Percentiles rank a stretch among this genome's conserved stretches.
These are phyloP conservation scores for Cheilosia pagana DNA, from an alignment of 2,888 invertebrate species.

Conservation along the genomic window DNA sequence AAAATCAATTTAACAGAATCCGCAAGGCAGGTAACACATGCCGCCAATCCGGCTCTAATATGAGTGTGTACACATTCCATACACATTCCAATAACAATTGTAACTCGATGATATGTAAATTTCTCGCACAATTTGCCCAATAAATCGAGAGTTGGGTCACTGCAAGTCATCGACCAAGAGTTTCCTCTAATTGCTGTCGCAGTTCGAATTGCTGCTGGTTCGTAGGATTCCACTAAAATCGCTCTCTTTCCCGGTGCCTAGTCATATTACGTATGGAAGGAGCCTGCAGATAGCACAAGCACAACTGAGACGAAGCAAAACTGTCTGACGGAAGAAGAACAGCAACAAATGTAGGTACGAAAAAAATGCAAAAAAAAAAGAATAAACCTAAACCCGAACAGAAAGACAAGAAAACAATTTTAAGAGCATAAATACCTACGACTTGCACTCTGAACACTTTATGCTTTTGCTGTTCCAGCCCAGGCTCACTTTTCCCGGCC, in stretches of 20 bases:
- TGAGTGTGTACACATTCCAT: too few species aligned
- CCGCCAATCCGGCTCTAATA: too few species aligned
- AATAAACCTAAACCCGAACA: constrained; percentile 34
- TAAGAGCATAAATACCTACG: constrained; percentile 72
- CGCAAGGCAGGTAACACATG: too few species aligned
- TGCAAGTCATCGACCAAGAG: constrained; percentile 35
- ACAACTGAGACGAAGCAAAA: constrained; percentile 27
- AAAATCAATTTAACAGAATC: too few species aligned
- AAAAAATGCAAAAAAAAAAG: constrained; percentile 35
- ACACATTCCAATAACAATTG: neutral
- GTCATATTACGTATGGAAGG: too few species aligned
- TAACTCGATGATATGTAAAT: neutral
- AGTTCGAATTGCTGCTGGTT: constrained; percentile 1
- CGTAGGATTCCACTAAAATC: constrained; percentile 35
- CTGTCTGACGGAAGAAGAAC: constrained; percentile 40
- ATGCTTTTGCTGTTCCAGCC: constrained; percentile 47
- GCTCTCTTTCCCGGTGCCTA: constrained; percentile 9
- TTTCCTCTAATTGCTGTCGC: constrained; percentile 22
- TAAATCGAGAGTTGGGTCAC: constrained; percentile 14
- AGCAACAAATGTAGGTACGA: constrained; percentile 25
- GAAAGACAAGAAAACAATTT: constrained; percentile 69
- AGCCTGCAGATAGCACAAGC: neutral
- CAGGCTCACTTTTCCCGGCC: constrained; percentile 33
- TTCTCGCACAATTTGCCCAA: constrained; percentile 5
- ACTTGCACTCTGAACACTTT: constrained; percentile 61